A percentile compares a stretch with the other conserved stretches of the same genome.
Evolutionary conservation across 1,140 invertebrate genomes (phyloP).

Genomic region (Conus ventricosus): DNA sequence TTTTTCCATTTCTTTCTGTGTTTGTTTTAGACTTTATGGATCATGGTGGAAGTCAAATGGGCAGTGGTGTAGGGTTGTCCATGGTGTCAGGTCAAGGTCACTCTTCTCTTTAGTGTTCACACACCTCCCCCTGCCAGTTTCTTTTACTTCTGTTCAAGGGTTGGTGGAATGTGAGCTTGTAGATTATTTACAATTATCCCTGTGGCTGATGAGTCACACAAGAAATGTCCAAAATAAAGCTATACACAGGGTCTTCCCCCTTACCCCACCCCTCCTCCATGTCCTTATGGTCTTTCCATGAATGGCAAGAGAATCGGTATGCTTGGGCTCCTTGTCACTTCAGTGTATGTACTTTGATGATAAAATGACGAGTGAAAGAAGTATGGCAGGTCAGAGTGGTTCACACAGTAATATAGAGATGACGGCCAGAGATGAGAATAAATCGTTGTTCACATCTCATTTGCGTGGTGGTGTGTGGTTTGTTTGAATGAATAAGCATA

Average conservation of each 20-base stretch:
- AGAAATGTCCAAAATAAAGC: background rate
- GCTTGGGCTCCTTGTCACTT: background rate
- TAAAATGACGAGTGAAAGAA: slow-evolving; percentile 10
- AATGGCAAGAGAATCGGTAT: background rate
- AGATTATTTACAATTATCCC: too few relatives aligned
- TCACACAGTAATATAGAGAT: slow-evolving; percentile 11
- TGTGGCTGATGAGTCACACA: too few relatives aligned
- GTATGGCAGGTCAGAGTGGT: background rate
- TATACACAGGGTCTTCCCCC: background rate
- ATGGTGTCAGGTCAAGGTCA: background rate
- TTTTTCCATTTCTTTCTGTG: background rate
- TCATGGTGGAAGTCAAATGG: background rate
- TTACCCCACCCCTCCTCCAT: background rate
- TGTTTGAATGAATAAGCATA: background rate
- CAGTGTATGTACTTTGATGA: background rate
- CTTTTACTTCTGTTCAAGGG: too few relatives aligned
- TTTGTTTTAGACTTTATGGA: background rate
- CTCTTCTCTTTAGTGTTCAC: background rate
- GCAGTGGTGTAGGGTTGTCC: background rate
- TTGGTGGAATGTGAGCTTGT: too few relatives aligned
- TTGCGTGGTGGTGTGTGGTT: background rate
- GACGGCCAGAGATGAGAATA: slow-evolving; percentile 24
- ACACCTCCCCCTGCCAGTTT: too few relatives aligned
- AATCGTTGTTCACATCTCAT: slow-evolving; percentile 14
- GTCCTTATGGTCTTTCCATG: background rate